Evolutionary conservation across 2,888 invertebrate genomes (phyloP), one percentile per base, ranked within the genome.

Genomic region (Endotricha flammealis): DNA sequence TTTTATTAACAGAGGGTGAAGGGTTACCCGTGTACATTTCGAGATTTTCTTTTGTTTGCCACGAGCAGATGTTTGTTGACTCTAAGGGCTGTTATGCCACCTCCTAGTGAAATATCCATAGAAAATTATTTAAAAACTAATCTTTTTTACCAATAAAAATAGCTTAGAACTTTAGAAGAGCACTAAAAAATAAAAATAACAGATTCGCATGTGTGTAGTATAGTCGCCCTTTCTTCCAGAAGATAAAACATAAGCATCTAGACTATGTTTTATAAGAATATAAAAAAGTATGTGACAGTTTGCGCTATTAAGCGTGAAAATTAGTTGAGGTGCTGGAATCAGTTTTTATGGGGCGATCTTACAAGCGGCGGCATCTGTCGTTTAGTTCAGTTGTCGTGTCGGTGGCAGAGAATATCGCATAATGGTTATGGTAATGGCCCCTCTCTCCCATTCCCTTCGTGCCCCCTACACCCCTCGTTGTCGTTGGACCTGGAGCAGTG

Each of bases 391-490:
- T 54, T 53, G 57, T 50, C 62, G 58, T 61, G 61, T 60, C 60
- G 59, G 58, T 56, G 59, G 53, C 56, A 50, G 50, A 50, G 57
- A 64, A 50, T 57, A 52, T 66, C 59, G 57, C 56, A 62, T 62
- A 63, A 70, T 66, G 61, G 62, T 66, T 68, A 70, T 65, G 68
- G 59, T 70, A 68, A 70, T 70, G 48, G 47, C 46, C 46, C 54
- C 57, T 57, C 50, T 55, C 54, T 47, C 44, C 44, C 50, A 42
- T 42, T 47, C 50, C 50, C 41, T 41, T 39, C 39, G 38, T 33
- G 39, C 31, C 42, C 39, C 32, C 42, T 37, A 33, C 41, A 38
- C 39, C 24, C 38, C 33, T 28, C 43, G 48, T 37, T 40, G 43
- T 50, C 45, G 49, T 51, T 52, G 53, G 55, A 59, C 63, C 52